Evolutionary conservation across 2,888 invertebrate genomes (phyloP).

Genomic region (Drosophila kanekoi): DNA sequence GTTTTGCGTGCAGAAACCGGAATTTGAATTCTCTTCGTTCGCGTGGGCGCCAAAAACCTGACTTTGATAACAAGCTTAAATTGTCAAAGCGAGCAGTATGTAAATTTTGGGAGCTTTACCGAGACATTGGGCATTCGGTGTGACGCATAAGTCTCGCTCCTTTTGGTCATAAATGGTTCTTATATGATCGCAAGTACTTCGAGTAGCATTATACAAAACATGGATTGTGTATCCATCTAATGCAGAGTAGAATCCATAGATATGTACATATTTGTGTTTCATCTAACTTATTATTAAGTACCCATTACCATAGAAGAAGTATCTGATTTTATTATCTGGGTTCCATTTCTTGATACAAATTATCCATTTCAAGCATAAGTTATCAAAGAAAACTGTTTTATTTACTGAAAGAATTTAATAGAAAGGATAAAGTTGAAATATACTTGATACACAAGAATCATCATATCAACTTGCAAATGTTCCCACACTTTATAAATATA

Average conservation of each 20-base stretch:
- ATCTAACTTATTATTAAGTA: too few relatives aligned
- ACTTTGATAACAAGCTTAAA: constrained; percentile 17
- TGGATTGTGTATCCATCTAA: too few relatives aligned
- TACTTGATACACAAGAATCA: neutral
- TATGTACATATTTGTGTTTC: too few relatives aligned
- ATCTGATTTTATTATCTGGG: too few relatives aligned
- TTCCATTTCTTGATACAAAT: too few relatives aligned
- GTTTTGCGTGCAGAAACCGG: constrained; percentile 37
- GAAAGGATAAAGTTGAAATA: neutral
- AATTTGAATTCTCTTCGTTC: constrained; percentile 3
- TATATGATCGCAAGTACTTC: too few relatives aligned
- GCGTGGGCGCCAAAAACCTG: constrained; percentile 32
- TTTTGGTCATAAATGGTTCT: neutral
- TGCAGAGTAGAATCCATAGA: too few relatives aligned
- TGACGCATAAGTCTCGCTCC: neutral
- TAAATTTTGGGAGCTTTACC: constrained; percentile 3
- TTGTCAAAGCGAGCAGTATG: constrained; percentile 2
- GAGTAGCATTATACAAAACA: too few relatives aligned
- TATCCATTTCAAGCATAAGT: too few relatives aligned
- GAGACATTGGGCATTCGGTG: neutral
- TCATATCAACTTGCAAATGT: constrained; percentile 1
- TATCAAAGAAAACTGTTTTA: too few relatives aligned
- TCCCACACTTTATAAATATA: constrained; percentile 23
- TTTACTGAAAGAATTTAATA: too few relatives aligned
- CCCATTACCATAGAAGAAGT: too few relatives aligned